Percentiles rank a stretch among this genome's conserved stretches.
Evolutionary conservation across 1,140 invertebrate genomes (phyloP).

Genomic region (Drosophila auraria): DNA sequence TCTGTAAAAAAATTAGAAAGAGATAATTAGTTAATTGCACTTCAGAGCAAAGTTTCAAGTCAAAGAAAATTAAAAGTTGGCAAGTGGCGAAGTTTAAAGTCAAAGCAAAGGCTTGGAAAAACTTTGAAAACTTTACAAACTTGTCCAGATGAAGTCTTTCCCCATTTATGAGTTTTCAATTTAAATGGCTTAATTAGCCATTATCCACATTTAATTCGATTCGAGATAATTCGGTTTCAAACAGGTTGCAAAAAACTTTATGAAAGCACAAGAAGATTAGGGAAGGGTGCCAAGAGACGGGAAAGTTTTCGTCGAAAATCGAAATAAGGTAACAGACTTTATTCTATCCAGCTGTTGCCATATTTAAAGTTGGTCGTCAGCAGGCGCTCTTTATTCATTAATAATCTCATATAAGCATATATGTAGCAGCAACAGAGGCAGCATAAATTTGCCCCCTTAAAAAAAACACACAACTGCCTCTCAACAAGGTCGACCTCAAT

Average conservation of each 20-base stretch:
- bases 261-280: neutral
- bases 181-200: slow-evolving; percentile 17
- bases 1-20: slow-evolving; percentile 26
- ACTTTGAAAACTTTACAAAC: slow-evolving; percentile 27
- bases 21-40: slow-evolving; percentile 38
- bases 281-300: neutral
- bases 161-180: slow-evolving; percentile 16
- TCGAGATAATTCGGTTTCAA: slow-evolving; percentile 2
- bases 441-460: neutral
- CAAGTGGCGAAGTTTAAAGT: slow-evolving; percentile 29
- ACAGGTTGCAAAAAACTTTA: slow-evolving; percentile 14
- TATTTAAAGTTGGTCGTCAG: slow-evolving; percentile 2
- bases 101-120: slow-evolving; percentile 14
- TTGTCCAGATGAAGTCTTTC: slow-evolving; percentile 1
- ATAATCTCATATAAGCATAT: neutral
- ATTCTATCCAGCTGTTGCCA: slow-evolving; percentile 23
- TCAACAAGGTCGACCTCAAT: slow-evolving; percentile 32
- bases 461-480: slow-evolving; percentile 13
- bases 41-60: slow-evolving; percentile 21
- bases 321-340: slow-evolving; percentile 14
- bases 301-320: slow-evolving; percentile 21
- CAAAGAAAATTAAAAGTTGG: slow-evolving; percentile 31
- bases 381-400: slow-evolving; percentile 2
- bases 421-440: neutral
- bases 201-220: slow-evolving; percentile 17